Base-by-base conservation (phyloP, 2,797 vertebrate genomes). In the Characodon lateralis region DNA sequence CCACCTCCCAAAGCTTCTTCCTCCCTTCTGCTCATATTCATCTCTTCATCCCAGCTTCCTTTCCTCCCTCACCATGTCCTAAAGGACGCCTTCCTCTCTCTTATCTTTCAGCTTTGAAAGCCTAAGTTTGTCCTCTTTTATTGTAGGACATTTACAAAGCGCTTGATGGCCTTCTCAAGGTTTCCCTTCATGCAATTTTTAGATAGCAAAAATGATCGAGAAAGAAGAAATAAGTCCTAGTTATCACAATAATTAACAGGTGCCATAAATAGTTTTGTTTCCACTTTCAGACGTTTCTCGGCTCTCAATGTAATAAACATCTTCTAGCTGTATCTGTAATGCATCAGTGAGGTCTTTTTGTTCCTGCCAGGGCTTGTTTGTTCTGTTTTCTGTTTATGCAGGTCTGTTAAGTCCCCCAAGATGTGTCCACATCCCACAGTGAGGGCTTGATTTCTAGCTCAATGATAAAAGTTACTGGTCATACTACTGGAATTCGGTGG, bases 321-420 rank as follows among this genome's bases (percentile, higher is more conserved):
- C 41, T 53, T 3, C 39, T 85, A 88, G 82, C 66, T 5, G 0
- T 48, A 72, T 79, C 87, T 89, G 84, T 69, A 61, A 86, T 72
- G 74, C 48, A 79, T 84, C 68, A 74, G 70, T 53, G 81, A 53
- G 76, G 78, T 75, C n/a, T 75, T 69, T n/a, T 59, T 56, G 51
- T 79, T 79, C 88, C 73, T 88, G 89, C 46, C 77, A 3, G 68
- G 72, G 69, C 89, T 78, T 70, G 90, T 73, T 48, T 24, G 35
- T 77, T 78, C 78, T 58, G 1, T 20, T 72, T 50, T 77, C 56
- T 80, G 83, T 79, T 74, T 71, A 28, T 50, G 48, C 85, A 87
- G 72, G 83, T 76, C 73, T 77, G 75, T 46, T 0, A 79, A 48
- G 80, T 89, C 84, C 86, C 81, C 16, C 12, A 6, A 56, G 78